Evolutionary conservation across 2,888 invertebrate genomes (phyloP).

Genomic region (Eupithecia inturbata): DNA sequence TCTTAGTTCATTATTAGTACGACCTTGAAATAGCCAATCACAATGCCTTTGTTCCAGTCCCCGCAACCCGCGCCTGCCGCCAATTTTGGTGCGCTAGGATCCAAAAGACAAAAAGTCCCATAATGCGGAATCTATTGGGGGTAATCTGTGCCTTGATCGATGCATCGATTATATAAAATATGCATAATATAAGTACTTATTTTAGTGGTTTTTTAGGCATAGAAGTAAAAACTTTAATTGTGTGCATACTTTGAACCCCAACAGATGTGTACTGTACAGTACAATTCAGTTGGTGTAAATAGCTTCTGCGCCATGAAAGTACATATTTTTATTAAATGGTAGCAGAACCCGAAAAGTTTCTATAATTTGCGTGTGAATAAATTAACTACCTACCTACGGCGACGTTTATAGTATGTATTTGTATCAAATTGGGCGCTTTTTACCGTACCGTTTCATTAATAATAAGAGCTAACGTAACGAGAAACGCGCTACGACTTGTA

Average conservation of each 20-base stretch:
- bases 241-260: not conserved
- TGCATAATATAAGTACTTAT: not conserved
- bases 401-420: not conserved
- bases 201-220: not conserved
- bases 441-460: conserved; percentile 18
- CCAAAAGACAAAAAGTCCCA: too few species aligned
- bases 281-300: not conserved
- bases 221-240: not conserved
- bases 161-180: not conserved
- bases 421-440: conserved; percentile 20
- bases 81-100: too few species aligned
- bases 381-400: not conserved
- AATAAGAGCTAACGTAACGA: conserved; percentile 17
- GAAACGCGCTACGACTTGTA: conserved; percentile 11
- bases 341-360: not conserved
- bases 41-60: too few species aligned
- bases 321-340: not conserved
- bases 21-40: too few species aligned
- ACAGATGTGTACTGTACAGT: not conserved
- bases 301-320: not conserved
- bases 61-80: too few species aligned
- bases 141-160: too few species aligned
- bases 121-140: too few species aligned
- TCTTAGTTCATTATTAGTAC: too few species aligned
- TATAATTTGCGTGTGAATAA: not conserved